phyloP scores from a whole-genome alignment of 2,888 invertebrate genomes.

The Sialis lutaria region DNA sequence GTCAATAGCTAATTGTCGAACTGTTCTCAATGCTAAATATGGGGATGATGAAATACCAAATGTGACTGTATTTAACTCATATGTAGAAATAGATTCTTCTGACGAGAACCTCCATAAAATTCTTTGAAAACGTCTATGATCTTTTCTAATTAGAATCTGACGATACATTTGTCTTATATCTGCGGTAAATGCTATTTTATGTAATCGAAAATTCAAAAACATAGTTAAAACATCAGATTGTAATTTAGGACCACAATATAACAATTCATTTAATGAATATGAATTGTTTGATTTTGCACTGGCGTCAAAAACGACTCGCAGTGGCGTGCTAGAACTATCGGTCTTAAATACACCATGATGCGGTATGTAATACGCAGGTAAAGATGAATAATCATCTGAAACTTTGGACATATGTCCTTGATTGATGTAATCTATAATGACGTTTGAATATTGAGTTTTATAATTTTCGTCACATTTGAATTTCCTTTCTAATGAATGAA shows the following conservation, averaged over 20 bases:
- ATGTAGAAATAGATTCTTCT: no score
- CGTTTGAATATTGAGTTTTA: constrained; percentile 1
- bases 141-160: constrained; percentile 8
- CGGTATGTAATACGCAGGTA: constrained; percentile 5
- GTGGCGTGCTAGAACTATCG: constrained; percentile 9
- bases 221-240: constrained; percentile 12
- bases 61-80: constrained; percentile 7
- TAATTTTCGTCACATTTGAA: constrained; percentile 2
- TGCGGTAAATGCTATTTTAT: constrained; percentile 11
- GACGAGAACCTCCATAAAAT: neutral
- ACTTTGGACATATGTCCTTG: constrained; percentile 5
- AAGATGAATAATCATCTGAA: neutral
- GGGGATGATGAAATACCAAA: constrained; percentile 9
- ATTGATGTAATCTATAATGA: constrained; percentile 5
- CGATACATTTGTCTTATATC: constrained; percentile 16
- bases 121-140: neutral
- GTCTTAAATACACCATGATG: constrained; percentile 9
- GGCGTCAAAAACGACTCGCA: constrained; percentile 10
- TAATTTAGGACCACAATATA: constrained; percentile 12
- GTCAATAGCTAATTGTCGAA: neutral
- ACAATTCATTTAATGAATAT: constrained; percentile 12
- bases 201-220: constrained; percentile 12
- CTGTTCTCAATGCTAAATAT: constrained; percentile 8
- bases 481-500: constrained; percentile 5
- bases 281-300: constrained; percentile 5